Base-by-base conservation (phyloP, 2,888 invertebrate species). In the Lasioglossum marginatum region DNA sequence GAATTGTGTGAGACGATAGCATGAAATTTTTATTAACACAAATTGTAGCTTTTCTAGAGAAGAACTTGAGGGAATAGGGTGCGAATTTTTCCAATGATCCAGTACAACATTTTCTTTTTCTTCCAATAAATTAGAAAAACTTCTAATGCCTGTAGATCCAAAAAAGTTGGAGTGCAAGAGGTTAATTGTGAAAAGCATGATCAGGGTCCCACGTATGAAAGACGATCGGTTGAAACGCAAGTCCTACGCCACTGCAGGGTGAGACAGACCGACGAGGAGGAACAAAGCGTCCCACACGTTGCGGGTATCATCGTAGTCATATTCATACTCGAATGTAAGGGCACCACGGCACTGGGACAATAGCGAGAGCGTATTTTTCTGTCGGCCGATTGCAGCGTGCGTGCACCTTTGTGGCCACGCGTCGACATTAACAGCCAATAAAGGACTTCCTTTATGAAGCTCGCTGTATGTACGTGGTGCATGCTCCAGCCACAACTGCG, bases 211-310 rank as follows among this genome's bases (percentile, higher is more conserved):
- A 27, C 1, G 4, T 66, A 45, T 48, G 43, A n/a, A 76, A 48
- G 34, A 5, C 34, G 63, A 37, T 27, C 57, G 73, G 23, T n/a
- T 52, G 52, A 52, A 52, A 8, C 10, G 52, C 23, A 10, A 83
- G 63, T 75, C 78, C 82, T 91, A 89, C 90, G 90, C 88, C 91
- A 90, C 66, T 89, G 90, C 73, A 77, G 82, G 81, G 88, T 75
- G 81, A 86, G 88, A 87, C 85, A 81, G 83, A 83, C 81, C 87
- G 84, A 81, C 89, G 88, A 88, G 90, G 87, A 90, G 90, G 92
- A 93, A 93, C 93, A 93, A 93, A 93, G 93, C 93, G 89, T 87
- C 93, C 93, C 92, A 93, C 92, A 93, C 93, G 93, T 93, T 85
- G 89, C 82, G 86, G 91, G 88, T 87, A 92, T 89, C 92, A 90